Evolutionary conservation across 2,113 vertebrate genomes (phyloP), one percentile per base, ranked within the genome.

Genomic region (Hypocryptadius cinnamomeus): DNA sequence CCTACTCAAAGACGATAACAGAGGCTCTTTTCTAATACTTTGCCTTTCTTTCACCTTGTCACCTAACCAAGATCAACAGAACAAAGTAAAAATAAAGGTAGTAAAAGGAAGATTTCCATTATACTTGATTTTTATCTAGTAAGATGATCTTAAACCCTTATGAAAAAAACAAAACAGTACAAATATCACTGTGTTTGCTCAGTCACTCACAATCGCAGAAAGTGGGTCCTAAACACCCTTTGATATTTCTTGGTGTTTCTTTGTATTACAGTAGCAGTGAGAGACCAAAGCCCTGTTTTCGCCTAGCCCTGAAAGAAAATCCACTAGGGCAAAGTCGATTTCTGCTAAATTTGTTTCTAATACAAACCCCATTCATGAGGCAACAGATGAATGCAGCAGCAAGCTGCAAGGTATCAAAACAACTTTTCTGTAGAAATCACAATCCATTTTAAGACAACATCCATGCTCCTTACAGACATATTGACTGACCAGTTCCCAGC

Each of bases 91-190:
- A 95, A 90, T 74, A 79, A 90, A 81, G 6, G 17, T 17, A 79
- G 51, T 12, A 60, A 88, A 84, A 63, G 30, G 23, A 84, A 90
- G 74, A 51, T 71, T 79, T 94, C 70, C 31, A 21, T 76, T 92
- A 72, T 81, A 40, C 25, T 90, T 94, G 59, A 69, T 79, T 95
- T 96, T 93, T 95, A 85, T 93, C 85, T 89, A 69, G 42, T 57
- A 65, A 79, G 87, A 63, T 33, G 54, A 70, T 85, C 90, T 90
- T 85, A 69, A 85, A 77, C n/a, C 66, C 60, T 72, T 18, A 63
- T 20, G 25, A 54, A 53, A 79, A 77, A 91, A 70, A 63, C 60
- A 60, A 68, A 90, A 4, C 48, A 63, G 56, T 73, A 85, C 64
- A 92, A 83, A 90, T 92, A 96, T 56, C n/a, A 54, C 22, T 50